Evolutionary conservation across 92 coral and sea anemone genomes (phyloP), one percentile per base, ranked within the genome.

Genomic region (Heliopora coerulea): DNA sequence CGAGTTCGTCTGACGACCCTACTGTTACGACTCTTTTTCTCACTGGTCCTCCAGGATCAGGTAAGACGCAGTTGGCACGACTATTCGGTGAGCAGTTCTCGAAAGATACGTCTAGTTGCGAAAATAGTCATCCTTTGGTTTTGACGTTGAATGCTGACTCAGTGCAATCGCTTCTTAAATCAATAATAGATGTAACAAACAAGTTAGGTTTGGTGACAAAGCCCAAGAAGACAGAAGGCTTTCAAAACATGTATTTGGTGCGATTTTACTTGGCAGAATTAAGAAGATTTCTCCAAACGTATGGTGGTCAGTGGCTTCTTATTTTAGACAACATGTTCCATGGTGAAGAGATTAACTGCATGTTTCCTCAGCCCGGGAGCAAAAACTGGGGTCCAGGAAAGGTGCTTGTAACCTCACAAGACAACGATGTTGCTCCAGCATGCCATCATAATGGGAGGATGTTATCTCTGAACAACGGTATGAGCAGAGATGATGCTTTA

Each of bases 11-110:
- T 14, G 52, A 64, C 20, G 26, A n/a, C 27, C 46, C 81, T 58
- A 78, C 73, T 54, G 96, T 91, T n/a, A 40, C 73, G 0, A 84
- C 78, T 13, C 86, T 91, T 21, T 91, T 78, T 73, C 62, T 91
- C 54, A 89, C 96, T 18, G 97, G 97, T 1, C 92, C 91, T 4
- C 97, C 97, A 15, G 97, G 97, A 3, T 82, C 96, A 61, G 97
- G 97, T 6, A 91, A 91, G 62, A 91, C 90, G 9, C 90, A 91
- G 60, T 60, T 91, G 35, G 86, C 90, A 23, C 83, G 97, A 30
- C 86, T 82, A 62, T 89, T 80, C 54, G 96, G 91, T 26, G 60
- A 80, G 59, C 63, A 74, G 76, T 87, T 75, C 68, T 32, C 58
- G 49, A 70, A 79, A 15, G 44, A 60, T 14, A 56, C 23, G 46